Conservation (phyloP, 2,888 invertebrate species). For the Chymomyza fuscimana region DNA sequence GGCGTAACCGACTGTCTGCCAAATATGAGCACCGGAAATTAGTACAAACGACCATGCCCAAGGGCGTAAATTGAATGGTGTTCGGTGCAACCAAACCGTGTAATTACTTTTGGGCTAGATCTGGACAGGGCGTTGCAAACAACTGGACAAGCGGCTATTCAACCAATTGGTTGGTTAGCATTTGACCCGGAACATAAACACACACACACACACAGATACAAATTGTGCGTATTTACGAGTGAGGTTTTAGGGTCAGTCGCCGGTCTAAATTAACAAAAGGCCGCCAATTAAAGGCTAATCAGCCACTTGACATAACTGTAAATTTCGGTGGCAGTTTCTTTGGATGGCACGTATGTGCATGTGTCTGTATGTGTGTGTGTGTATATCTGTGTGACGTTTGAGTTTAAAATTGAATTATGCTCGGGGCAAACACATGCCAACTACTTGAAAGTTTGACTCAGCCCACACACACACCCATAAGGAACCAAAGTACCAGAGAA, state of each 20-base stretch:
- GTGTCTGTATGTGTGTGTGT: constrained; percentile 33
- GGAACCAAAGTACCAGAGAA: constrained; percentile 12
- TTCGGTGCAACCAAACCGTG: constrained; percentile 42
- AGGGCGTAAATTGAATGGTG: constrained; percentile 55
- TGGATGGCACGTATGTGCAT: constrained; percentile 2
- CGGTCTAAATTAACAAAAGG: constrained; percentile 70
- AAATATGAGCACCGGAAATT: constrained; percentile 72
- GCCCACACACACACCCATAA: constrained; percentile 24
- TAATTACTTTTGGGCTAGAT: constrained; percentile 62
- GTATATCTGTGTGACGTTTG: constrained; percentile 21
- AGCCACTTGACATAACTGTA: constrained; percentile 57
- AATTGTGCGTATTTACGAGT: constrained; percentile 41
- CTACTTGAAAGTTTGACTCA: constrained; percentile 40
- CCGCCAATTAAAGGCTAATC: constrained; percentile 70
- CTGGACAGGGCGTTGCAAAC: constrained; percentile 29
- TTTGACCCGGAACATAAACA: not conserved
- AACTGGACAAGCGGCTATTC: constrained; percentile 5
- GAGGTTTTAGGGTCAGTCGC: constrained; percentile 34
- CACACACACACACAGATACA: constrained; percentile 19
- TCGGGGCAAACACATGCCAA: constrained; percentile 37
- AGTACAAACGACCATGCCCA: constrained; percentile 51
- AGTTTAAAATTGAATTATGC: constrained; percentile 9
- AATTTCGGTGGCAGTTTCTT: constrained; percentile 11
- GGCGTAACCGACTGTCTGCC: constrained; percentile 63
- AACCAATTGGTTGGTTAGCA: not conserved